These are phyloP conservation scores for Parotocinclus haroldoi DNA, from an alignment of 2,797 vertebrate species.

Conservation along the genomic window DNA sequence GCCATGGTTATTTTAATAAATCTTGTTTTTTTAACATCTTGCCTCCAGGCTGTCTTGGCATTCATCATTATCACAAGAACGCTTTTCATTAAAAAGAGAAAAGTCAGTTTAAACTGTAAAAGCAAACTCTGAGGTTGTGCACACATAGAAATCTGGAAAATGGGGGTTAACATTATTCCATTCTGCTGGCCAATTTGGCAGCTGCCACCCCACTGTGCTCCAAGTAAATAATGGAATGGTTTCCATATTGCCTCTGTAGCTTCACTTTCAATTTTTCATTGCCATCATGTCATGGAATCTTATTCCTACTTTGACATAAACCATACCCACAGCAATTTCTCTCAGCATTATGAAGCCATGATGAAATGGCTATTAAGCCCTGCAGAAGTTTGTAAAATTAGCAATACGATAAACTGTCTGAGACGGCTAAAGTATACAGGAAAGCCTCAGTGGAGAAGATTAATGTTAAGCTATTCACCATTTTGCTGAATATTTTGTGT, in stretches of 20 bases:
- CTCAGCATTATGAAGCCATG: constrained; percentile 12
- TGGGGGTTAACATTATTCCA: constrained; percentile 65
- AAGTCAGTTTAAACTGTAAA: constrained; percentile 54
- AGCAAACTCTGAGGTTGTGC: constrained; percentile 56
- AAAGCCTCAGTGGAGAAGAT: constrained; percentile 16
- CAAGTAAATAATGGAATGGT: constrained; percentile 65
- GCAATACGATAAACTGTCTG: constrained; percentile 17
- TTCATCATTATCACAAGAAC: constrained; percentile 19
- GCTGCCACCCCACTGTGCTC: constrained; percentile 48
- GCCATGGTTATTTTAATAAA: constrained; percentile 71
- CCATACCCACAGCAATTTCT: constrained; percentile 23
- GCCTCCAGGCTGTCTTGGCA: constrained; percentile 7
- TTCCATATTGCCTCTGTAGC: constrained; percentile 60
- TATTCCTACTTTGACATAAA: constrained; percentile 41
- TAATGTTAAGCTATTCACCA: constrained; percentile 22
- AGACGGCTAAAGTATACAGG: constrained; percentile 2
- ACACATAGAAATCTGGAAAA: constrained; percentile 66
- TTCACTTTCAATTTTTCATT: constrained; percentile 54
- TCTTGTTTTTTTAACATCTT: constrained; percentile 53
- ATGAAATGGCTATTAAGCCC: constrained; percentile 2
- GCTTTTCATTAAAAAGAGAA: constrained; percentile 18
- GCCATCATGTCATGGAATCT: constrained; percentile 42
- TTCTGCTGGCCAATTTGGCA: constrained; percentile 65
- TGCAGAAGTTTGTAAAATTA: constrained; percentile 18
- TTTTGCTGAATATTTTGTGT: constrained; percentile 20